Evolutionary conservation across 2,888 invertebrate genomes (phyloP).

Genomic region (Tholera decimalis): DNA sequence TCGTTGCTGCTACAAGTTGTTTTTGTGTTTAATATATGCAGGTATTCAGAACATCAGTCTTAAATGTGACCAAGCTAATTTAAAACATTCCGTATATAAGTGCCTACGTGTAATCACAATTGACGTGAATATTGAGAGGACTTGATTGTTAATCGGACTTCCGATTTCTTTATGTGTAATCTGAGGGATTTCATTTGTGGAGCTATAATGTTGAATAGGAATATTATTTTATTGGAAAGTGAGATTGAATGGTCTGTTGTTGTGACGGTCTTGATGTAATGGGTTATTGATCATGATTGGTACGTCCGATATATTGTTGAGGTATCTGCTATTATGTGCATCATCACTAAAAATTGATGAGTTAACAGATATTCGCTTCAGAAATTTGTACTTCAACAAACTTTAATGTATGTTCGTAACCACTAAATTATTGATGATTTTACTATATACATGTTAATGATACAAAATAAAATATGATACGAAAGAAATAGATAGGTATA

Average conservation of each 20-base stretch:
- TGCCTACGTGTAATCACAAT: slow-evolving; percentile 71
- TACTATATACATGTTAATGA: no score
- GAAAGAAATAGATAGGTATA: no score
- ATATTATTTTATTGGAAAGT: slow-evolving; percentile 39
- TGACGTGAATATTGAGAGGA: slow-evolving; percentile 83
- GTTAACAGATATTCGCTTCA: not conserved
- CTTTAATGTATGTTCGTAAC: no score
- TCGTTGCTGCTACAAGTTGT: no score
- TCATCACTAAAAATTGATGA: slow-evolving; percentile 6
- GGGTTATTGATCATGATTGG: slow-evolving; percentile 11
- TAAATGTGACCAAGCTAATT: no score
- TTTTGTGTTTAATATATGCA: no score
- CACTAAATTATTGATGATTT: no score
- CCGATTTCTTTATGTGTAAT: slow-evolving; percentile 54
- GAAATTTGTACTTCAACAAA: no score
- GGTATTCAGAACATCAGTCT: no score
- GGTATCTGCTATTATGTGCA: not conserved
- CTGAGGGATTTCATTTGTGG: slow-evolving; percentile 56
- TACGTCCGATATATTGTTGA: slow-evolving; percentile 11
- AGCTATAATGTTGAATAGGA: slow-evolving; percentile 47
- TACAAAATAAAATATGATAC: no score
- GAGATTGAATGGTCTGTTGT: slow-evolving; percentile 27
- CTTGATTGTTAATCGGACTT: slow-evolving; percentile 72
- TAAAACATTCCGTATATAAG: slow-evolving; percentile 74
- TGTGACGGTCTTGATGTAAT: slow-evolving; percentile 15